phyloP scores from a whole-genome alignment of 2,888 invertebrate species.

The Drosophila hamatofila region DNA sequence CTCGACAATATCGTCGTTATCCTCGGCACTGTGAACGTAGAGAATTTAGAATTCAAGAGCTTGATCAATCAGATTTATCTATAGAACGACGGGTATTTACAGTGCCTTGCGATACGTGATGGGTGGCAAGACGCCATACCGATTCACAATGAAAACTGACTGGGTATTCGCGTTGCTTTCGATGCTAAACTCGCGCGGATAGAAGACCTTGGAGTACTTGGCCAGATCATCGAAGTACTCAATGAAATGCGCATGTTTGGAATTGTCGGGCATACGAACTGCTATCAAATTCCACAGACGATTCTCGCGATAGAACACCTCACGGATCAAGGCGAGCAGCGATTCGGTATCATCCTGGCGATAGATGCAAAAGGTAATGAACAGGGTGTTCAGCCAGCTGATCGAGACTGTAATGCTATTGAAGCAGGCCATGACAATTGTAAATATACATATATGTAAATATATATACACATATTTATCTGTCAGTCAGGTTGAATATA shows the following conservation, averaged over 20 bases:
- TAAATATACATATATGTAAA: not conserved
- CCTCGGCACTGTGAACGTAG: conserved; percentile 87
- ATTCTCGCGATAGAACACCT: conserved; percentile 66
- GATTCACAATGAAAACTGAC: conserved; percentile 58
- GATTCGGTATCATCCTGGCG: conserved; percentile 32
- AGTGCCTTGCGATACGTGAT: conserved; percentile 77
- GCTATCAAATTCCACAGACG: conserved; percentile 60
- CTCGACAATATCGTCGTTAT: conserved; percentile 90
- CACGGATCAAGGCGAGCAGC: conserved; percentile 49
- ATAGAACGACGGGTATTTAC: conserved; percentile 53
- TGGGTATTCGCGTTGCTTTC: conserved; percentile 57
- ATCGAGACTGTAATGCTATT: conserved; percentile 47
- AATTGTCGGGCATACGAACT: conserved; percentile 46
- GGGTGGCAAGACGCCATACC: conserved; percentile 52
- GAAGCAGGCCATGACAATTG: not conserved
- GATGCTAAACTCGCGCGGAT: conserved; percentile 66
- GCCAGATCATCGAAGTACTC: conserved; percentile 61
- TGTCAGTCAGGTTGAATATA: conserved; percentile 1
- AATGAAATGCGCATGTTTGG: conserved; percentile 16
- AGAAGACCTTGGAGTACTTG: conserved; percentile 46
- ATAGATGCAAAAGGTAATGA: conserved; percentile 71
- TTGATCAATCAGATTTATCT: not conserved
- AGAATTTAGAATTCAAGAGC: not conserved
- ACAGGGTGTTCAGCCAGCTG: conserved; percentile 66
- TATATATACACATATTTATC: not conserved